Conservation (phyloP, 2,888 invertebrate species). For the Steinernema carpocapsae region DNA sequence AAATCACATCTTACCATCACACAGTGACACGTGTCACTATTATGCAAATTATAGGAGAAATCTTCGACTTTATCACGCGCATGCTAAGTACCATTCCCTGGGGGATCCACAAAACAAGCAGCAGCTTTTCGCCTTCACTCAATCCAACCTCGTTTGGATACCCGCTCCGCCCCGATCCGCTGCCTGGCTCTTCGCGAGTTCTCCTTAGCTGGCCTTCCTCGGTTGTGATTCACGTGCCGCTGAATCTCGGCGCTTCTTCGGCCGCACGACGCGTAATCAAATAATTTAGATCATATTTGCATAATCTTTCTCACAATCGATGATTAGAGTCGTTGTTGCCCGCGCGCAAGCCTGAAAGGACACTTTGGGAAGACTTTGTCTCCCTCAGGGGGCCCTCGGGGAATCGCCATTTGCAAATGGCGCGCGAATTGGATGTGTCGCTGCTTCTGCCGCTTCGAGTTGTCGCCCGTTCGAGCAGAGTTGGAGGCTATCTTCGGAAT, state of each 20-base stretch:
- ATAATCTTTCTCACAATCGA: constrained; percentile 32
- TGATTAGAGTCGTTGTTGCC: constrained; percentile 18
- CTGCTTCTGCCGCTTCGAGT: neutral
- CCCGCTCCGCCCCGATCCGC: neutral
- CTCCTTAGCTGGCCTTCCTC: too few species aligned
- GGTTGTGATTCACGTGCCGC: too few species aligned
- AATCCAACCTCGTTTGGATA: neutral
- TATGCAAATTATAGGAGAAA: constrained; percentile 29
- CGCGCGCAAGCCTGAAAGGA: constrained; percentile 30
- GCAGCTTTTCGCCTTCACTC: constrained; percentile 16
- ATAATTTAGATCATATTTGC: constrained; percentile 34
- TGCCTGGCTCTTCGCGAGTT: too few species aligned
- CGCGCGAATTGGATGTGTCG: constrained; percentile 35
- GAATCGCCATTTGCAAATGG: constrained; percentile 35
- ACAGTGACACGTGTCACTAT: constrained; percentile 25
- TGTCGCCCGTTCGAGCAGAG: too few species aligned
- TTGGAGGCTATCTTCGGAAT: neutral
- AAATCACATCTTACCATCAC: neutral
- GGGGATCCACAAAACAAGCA: constrained; percentile 26
- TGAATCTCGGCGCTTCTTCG: too few species aligned
- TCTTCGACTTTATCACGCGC: constrained; percentile 25
- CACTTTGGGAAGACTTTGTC: constrained; percentile 33
- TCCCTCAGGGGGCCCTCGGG: constrained; percentile 12
- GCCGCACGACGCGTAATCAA: constrained; percentile 24
- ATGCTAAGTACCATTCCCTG: constrained; percentile 34